Percentiles rank a stretch among this genome's conserved stretches.
Evolutionary conservation across 2,113 vertebrate genomes (phyloP).

Genomic region (Takifugu bimaculatus): DNA sequence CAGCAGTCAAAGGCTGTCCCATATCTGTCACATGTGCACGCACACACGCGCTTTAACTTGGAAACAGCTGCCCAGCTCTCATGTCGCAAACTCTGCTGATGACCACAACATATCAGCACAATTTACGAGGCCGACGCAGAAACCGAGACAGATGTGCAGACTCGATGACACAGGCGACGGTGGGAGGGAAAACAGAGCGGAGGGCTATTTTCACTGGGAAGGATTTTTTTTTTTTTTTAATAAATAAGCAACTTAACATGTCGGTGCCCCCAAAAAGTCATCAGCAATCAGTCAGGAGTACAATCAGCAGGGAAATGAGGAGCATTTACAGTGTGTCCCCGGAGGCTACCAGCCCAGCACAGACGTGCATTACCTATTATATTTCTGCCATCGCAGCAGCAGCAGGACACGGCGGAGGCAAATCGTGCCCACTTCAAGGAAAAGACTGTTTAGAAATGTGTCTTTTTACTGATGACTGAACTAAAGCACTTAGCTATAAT

Average conservation of each 20-base stretch:
- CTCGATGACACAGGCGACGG: constrained; percentile 4
- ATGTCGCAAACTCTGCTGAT: constrained; percentile 64
- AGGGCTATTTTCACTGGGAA: constrained; percentile 46
- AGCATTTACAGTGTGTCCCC: constrained; percentile 63
- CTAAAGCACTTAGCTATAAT: too few species aligned
- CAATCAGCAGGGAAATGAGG: constrained; percentile 56
- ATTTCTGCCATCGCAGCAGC: constrained; percentile 36
- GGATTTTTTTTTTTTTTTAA: constrained; percentile 46
- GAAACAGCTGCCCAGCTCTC: constrained; percentile 57
- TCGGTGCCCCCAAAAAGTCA: constrained; percentile 77
- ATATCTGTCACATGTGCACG: constrained; percentile 69
- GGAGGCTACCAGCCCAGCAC: constrained; percentile 47
- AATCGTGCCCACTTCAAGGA: constrained; percentile 23
- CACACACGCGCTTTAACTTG: constrained; percentile 16
- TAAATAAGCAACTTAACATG: constrained; percentile 74
- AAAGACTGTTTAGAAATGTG: neutral
- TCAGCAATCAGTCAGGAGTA: constrained; percentile 73
- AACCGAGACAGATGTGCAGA: constrained; percentile 38
- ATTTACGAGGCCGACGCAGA: constrained; percentile 39
- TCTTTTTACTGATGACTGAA: too few species aligned
- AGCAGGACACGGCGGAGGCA: constrained; percentile 11
- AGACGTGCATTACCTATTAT: constrained; percentile 59
- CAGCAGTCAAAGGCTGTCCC: constrained; percentile 66
- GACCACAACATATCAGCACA: constrained; percentile 52
- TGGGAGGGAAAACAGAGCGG: constrained; percentile 2